phyloP scores from a whole-genome alignment of 2,797 vertebrate genomes.

The Galagoides demidoff region DNA sequence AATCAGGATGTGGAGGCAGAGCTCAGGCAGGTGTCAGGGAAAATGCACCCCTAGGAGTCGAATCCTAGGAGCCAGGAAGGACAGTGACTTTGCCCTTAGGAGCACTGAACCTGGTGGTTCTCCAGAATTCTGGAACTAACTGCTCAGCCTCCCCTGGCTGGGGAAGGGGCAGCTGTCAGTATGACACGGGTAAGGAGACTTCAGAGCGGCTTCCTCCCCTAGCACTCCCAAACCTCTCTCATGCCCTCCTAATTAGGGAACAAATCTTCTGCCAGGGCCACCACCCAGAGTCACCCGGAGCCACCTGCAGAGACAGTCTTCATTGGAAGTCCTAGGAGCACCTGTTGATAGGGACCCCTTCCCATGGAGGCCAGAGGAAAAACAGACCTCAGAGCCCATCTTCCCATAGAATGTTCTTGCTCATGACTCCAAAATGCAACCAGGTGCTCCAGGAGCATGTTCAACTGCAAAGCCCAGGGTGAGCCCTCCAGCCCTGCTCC shows the following conservation, averaged over 20 bases:
- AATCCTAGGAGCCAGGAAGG: not conserved
- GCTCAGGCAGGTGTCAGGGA: not conserved
- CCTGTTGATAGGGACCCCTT: not conserved
- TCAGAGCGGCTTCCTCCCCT: not conserved
- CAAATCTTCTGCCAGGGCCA: not conserved
- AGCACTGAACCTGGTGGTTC: not conserved
- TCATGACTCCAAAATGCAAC: not conserved
- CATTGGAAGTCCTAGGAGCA: not conserved
- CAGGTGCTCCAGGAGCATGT: too few species aligned
- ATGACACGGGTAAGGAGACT: not conserved
- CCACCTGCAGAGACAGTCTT: not conserved
- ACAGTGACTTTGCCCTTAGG: fast-evolving
- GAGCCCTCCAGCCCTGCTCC: not conserved
- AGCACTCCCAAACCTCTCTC: not conserved
- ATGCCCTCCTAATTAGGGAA: not conserved
- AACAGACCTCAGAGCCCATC: too few species aligned
- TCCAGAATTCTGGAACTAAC: not conserved
- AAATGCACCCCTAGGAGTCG: too few species aligned
- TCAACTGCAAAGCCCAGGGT: not conserved
- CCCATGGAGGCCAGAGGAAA: not conserved
- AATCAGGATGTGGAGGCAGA: not conserved
- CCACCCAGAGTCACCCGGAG: not conserved
- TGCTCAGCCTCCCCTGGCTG: not conserved
- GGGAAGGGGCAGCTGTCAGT: fast-evolving
- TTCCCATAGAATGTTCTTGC: not conserved